Percentiles rank a stretch among this genome's conserved stretches.
Conservation (phyloP, 2,888 invertebrate genomes). For the Trissolcus japonicus region DNA sequence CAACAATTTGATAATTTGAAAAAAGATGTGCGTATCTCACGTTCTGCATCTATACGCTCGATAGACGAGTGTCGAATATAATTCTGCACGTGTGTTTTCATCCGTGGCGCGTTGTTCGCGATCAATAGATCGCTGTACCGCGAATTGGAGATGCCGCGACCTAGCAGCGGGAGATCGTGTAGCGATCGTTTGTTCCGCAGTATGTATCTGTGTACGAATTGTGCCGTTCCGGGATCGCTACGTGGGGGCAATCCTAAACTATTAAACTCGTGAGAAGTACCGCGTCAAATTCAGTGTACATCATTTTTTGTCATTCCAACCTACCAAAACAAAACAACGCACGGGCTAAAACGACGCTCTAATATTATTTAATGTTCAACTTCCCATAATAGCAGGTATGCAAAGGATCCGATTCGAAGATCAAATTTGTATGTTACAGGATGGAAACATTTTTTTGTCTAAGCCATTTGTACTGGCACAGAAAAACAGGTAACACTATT, state of each 20-base stretch:
- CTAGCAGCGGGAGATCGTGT: conserved; percentile 74
- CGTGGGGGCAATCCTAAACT: conserved; percentile 60
- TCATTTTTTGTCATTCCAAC: conserved; percentile 15
- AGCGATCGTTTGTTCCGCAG: conserved; percentile 71
- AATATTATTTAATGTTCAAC: no score
- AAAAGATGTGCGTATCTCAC: conserved; percentile 50
- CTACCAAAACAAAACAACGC: no score
- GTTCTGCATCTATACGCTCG: conserved; percentile 40
- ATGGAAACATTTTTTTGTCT: no score
- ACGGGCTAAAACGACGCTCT: no score
- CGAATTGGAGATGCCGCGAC: conserved; percentile 69
- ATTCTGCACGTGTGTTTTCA: conserved; percentile 62
- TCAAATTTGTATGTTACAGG: no score
- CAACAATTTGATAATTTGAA: conserved; percentile 42
- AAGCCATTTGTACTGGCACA: no score
- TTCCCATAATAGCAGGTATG: no score
- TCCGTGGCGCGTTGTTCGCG: conserved; percentile 69
- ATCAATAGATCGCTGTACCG: conserved; percentile 72
- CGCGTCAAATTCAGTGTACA: conserved; percentile 39
- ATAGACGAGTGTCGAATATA: conserved; percentile 55
- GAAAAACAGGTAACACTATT: no score
- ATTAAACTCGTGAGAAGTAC: conserved; percentile 69
- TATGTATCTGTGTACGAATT: conserved; percentile 68
- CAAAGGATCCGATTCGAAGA: no score
- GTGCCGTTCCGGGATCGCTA: conserved; percentile 61